Percentiles rank a stretch among this genome's conserved stretches.
phyloP scores from a whole-genome alignment of 2,797 vertebrate species.

The Sphaeramia orbicularis region DNA sequence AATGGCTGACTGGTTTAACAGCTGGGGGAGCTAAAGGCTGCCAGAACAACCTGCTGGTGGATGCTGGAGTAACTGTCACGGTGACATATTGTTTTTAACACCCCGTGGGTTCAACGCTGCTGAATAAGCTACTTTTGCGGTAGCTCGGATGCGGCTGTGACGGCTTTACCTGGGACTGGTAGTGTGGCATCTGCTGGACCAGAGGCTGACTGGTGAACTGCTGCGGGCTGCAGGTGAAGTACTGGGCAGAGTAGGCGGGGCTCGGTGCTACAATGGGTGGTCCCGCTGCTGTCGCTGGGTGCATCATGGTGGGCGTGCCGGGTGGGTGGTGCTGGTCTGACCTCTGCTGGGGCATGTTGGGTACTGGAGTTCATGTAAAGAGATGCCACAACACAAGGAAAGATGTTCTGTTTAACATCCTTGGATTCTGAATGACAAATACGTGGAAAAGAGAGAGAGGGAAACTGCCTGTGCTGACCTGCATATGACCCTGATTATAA shows the following conservation, averaged over 20 bases:
- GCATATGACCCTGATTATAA: background rate
- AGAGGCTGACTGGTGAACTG: conserved; percentile 97
- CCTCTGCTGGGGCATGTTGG: conserved; percentile 97
- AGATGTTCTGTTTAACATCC: conserved; percentile 2
- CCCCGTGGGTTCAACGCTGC: background rate
- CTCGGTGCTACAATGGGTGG: conserved; percentile 94
- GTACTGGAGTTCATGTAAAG: conserved; percentile 84
- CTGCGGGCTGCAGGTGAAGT: conserved; percentile 96
- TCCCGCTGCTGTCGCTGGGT: conserved; percentile 94
- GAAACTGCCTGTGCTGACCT: background rate
- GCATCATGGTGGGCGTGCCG: conserved; percentile 94
- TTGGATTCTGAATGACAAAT: background rate
- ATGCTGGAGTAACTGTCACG: background rate
- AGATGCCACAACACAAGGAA: conserved; percentile 11
- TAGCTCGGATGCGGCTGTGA: background rate
- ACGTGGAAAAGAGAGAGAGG: background rate
- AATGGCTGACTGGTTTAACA: conserved; percentile 29
- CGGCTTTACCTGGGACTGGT: conserved; percentile 88
- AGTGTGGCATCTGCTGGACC: conserved; percentile 97
- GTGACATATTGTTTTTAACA: conserved; percentile 13
- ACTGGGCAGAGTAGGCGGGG: conserved; percentile 94
- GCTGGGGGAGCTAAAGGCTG: conserved; percentile 16
- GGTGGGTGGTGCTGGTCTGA: conserved; percentile 96
- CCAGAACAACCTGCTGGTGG: conserved; percentile 1
- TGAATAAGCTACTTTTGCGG: background rate